A percentile compares a stretch with the other conserved stretches of the same genome.
Evolutionary conservation across 2,797 vertebrate genomes (phyloP).

Genomic region (Furcifer pardalis): DNA sequence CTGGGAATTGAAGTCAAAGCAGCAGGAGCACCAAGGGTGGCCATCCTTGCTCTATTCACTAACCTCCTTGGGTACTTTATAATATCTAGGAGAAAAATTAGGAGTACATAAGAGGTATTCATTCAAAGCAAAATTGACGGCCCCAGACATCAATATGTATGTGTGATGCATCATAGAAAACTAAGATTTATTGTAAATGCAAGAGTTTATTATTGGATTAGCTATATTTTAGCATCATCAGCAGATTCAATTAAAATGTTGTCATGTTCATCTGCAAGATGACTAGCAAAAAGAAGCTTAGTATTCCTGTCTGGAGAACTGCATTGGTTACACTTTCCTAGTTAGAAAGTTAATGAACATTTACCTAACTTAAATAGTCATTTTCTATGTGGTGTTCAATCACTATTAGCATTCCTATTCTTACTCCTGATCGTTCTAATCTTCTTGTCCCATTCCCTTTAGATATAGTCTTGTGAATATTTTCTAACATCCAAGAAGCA

Average conservation of each 20-base stretch:
- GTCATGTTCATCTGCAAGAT: neutral
- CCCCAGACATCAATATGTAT: neutral
- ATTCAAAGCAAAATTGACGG: neutral
- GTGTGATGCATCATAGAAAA: neutral
- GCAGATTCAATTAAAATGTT: neutral
- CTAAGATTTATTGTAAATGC: neutral
- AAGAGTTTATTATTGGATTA: neutral
- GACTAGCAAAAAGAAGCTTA: neutral
- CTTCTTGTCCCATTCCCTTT: conserved; percentile 9
- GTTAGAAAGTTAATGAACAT: conserved; percentile 5
- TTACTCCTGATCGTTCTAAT: neutral
- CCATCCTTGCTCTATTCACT: too few species aligned
- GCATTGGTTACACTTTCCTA: neutral
- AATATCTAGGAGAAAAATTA: neutral
- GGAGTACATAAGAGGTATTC: neutral
- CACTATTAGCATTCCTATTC: neutral
- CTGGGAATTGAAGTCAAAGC: too few species aligned
- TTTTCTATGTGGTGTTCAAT: conserved; percentile 1
- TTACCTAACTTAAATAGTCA: conserved; percentile 16
- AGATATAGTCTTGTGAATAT: neutral
- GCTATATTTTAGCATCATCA: neutral
- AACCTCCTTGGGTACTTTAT: too few species aligned
- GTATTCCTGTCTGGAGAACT: neutral
- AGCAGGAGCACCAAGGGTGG: too few species aligned
- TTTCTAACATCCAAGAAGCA: conserved; percentile 1